Evolutionary conservation across 30 jellyfish, hydroid and myxozoan species (phyloP).

Genomic region (Cassiopea andromeda): DNA sequence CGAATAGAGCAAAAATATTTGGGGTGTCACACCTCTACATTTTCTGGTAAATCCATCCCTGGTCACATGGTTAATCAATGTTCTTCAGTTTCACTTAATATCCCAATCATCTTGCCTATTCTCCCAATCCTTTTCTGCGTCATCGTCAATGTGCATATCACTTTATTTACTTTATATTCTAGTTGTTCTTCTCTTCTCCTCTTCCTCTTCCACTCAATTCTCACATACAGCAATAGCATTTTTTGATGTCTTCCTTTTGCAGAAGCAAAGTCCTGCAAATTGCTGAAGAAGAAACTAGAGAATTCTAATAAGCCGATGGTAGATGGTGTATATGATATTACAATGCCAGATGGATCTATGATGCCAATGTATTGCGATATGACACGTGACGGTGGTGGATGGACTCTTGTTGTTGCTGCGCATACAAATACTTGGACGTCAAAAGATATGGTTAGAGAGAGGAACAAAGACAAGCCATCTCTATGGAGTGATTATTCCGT

Average conservation of each 20-base stretch:
- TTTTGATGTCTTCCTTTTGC: neutral
- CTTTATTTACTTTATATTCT: no score
- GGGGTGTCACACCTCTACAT: no score
- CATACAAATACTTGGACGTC: constrained; percentile 82
- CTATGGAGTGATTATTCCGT: constrained; percentile 79
- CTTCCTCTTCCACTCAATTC: neutral
- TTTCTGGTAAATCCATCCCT: no score
- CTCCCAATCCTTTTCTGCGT: no score
- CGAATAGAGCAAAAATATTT: no score
- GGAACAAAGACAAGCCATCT: constrained; percentile 74
- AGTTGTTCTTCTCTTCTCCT: neutral
- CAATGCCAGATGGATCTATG: constrained; percentile 40
- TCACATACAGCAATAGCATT: neutral
- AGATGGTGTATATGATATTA: constrained; percentile 77
- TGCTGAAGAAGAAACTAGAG: constrained; percentile 41
- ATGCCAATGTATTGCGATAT: constrained; percentile 89
- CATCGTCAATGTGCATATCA: no score
- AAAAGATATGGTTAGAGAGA: constrained; percentile 59
- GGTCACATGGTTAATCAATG: no score
- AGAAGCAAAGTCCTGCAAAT: constrained; percentile 87
- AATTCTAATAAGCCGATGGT: constrained; percentile 23
- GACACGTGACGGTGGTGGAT: constrained; percentile 98
- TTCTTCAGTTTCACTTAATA: no score
- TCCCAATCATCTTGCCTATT: no score
- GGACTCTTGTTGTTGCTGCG: constrained; percentile 92